phyloP scores from a whole-genome alignment of 2,797 vertebrate species.

The Lophius americanus region DNA sequence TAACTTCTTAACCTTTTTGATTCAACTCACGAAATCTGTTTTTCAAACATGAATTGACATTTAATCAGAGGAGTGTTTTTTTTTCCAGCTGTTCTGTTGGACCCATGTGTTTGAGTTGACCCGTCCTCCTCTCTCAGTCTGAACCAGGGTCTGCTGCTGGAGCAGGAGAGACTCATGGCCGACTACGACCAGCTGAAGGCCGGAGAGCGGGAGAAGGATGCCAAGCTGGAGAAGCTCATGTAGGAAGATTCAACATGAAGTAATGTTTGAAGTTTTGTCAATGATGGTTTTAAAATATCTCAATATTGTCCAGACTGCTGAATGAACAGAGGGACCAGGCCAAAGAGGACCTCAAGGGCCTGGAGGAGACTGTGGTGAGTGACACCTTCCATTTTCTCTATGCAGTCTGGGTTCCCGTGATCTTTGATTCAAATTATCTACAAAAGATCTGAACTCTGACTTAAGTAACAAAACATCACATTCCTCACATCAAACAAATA shows the following conservation, averaged over 20 bases:
- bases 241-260: slow-evolving; percentile 63
- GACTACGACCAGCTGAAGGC: slow-evolving; percentile 90
- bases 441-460: too few relatives aligned
- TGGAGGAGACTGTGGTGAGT: slow-evolving; percentile 93
- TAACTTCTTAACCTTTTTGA: too few relatives aligned
- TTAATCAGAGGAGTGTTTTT: too few relatives aligned
- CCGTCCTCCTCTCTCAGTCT: slow-evolving; percentile 72
- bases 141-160: slow-evolving; percentile 89
- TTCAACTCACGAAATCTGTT: too few relatives aligned
- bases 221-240: slow-evolving; percentile 88
- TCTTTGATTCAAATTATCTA: too few relatives aligned
- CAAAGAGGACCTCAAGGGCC: slow-evolving; percentile 90
- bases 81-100: too few relatives aligned
- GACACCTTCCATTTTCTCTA: too few relatives aligned
- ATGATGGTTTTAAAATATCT: neutral
- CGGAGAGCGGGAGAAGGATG: slow-evolving; percentile 89
- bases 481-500: too few relatives aligned
- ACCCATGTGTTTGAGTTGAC: too few relatives aligned
- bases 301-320: slow-evolving; percentile 76
- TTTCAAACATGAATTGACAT: too few relatives aligned
- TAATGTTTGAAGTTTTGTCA: neutral
- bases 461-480: too few relatives aligned
- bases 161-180: slow-evolving; percentile 86
- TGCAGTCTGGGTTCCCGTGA: too few relatives aligned
- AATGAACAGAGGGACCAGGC: slow-evolving; percentile 91